phyloP scores from a whole-genome alignment of 2,113 vertebrate species.

The Neolamprologus ventralis region DNA sequence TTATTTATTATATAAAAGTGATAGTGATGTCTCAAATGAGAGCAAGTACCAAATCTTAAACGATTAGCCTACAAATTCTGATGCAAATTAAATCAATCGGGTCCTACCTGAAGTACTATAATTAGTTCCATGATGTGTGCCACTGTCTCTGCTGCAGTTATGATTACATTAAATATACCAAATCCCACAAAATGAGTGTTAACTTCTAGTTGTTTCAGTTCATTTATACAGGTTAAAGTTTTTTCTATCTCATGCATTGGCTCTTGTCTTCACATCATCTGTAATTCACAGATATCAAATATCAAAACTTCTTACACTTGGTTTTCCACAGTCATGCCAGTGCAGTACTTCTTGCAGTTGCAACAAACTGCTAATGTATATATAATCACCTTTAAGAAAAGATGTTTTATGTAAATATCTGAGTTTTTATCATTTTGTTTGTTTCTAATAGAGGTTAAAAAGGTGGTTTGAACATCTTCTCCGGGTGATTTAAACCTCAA shows the following conservation, averaged over 20 bases:
- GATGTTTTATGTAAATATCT: background rate
- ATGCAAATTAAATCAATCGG: background rate
- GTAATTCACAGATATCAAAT: background rate
- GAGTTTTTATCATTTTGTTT: background rate
- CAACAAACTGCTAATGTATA: background rate
- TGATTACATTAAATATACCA: background rate
- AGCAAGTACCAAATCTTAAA: background rate
- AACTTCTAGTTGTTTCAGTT: background rate
- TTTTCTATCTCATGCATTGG: background rate
- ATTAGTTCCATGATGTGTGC: background rate
- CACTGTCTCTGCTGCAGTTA: background rate
- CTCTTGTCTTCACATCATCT: background rate
- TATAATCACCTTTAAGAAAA: background rate
- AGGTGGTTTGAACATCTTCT: constrained; percentile 9
- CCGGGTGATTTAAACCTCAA: background rate
- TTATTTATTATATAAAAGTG: background rate
- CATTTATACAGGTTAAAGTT: background rate
- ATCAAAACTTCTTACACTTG: background rate
- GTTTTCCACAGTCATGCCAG: background rate
- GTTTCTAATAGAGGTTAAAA: background rate
- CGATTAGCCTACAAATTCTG: background rate
- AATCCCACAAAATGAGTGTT: background rate
- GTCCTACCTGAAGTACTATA: background rate
- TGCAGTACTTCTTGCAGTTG: background rate
- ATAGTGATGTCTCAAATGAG: background rate